Evolutionary conservation across 2,113 vertebrate genomes (phyloP), one percentile per base, ranked within the genome.

Genomic region (Hylia prasina): DNA sequence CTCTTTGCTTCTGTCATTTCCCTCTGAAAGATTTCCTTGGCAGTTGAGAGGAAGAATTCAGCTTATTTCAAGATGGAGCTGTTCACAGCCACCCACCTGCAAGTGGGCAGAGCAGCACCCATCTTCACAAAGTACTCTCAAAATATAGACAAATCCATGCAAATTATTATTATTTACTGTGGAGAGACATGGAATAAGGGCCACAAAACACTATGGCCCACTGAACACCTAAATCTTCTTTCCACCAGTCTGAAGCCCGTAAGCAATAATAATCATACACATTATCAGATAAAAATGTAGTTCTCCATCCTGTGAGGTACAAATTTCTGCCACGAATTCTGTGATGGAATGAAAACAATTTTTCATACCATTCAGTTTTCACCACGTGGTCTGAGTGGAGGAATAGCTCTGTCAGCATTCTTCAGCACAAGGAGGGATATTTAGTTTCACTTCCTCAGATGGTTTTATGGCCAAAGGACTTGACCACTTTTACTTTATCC

Each of bases 401-500:
- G 56, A 69, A 64, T 50, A 80, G 83, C 87, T 86, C 64, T 13
- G 10, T 90, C 63, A 73, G 50, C 60, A 73, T 77, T 85, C 25
- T 53, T 88, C 64, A 83, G 70, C 30, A 88, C 44, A 82, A 79
- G 56, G 20, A 89, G 14, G 11, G 45, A 73, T 54, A 14, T 47
- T 69, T 75, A 64, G 58, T 88, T 93, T 61, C 51, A 53, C 77
- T 89, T 88, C 61, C 73, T 69, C 63, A 56, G 50, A 75, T 69
- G 82, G 56, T 45, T 95, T 96, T 90, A 93, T 37, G 53, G 35
- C 76, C 68, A 81, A 56, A 91, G 69, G 60, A 86, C 64, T 87
- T 81, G 71, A 81, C 81, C 88, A 86, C 75, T 96, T 97, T 89
- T 80, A 80, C 44, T 90, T 92, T 92, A 88, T 83, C 93, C 87